phyloP scores from a whole-genome alignment of 2,113 vertebrate genomes.

The Apteryx mantelli region DNA sequence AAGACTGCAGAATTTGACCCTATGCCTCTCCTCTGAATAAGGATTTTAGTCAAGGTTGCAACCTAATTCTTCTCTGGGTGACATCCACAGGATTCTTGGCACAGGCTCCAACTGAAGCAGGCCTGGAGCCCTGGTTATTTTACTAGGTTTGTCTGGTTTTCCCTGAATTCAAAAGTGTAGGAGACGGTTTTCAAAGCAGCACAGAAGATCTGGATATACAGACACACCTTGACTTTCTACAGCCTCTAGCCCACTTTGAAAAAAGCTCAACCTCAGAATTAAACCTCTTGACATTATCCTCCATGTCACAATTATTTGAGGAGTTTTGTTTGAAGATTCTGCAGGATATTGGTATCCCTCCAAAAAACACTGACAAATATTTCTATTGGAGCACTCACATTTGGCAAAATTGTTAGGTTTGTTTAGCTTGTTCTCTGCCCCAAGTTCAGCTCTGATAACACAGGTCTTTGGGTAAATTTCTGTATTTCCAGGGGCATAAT shows the following conservation, averaged over 20 bases:
- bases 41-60: background rate
- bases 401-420: background rate
- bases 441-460: constrained; percentile 9
- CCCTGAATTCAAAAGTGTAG: background rate
- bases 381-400: background rate
- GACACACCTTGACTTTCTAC: background rate
- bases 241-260: background rate
- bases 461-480: background rate
- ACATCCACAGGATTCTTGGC: background rate
- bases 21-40: background rate
- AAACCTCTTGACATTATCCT: background rate
- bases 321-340: background rate
- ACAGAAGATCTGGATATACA: background rate
- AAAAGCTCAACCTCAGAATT: background rate
- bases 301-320: background rate
- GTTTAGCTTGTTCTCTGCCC: background rate
- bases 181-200: background rate
- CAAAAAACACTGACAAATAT: background rate
- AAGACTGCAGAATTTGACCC: background rate
- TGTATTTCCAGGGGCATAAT: constrained; percentile 38
- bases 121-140: background rate
- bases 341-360: background rate
- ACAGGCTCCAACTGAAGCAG: background rate
- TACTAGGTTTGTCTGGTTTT: background rate
- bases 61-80: background rate